phyloP scores from a whole-genome alignment of 2,888 invertebrate genomes.

The Sabatieria punctata region DNA sequence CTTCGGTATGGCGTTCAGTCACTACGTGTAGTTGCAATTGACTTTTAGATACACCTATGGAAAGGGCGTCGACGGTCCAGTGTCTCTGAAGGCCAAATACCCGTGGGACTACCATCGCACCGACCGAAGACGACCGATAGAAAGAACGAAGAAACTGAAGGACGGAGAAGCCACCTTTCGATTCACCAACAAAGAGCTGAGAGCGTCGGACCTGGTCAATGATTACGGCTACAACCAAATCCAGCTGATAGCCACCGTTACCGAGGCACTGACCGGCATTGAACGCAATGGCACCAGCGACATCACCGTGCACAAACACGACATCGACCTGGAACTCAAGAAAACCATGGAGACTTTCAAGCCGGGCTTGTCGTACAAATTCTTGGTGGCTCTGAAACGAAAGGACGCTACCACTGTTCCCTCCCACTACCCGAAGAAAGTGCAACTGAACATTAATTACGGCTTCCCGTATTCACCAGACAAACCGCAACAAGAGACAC shows the following conservation, averaged over 20 bases:
- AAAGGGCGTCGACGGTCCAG: conserved; percentile 43
- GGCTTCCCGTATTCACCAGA: neutral
- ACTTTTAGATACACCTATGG: conserved; percentile 45
- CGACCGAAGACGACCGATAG: neutral
- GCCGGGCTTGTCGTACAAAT: conserved; percentile 63
- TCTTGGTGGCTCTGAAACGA: too few relatives aligned
- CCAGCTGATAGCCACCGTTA: conserved; percentile 67
- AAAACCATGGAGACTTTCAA: conserved; percentile 70
- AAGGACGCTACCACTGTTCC: too few relatives aligned
- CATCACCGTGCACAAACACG: conserved; percentile 56
- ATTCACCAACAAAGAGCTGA: conserved; percentile 4
- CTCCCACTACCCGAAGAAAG: too few relatives aligned
- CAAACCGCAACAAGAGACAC: neutral
- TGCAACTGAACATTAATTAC: neutral
- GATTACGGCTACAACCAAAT: conserved; percentile 65
- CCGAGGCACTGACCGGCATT: conserved; percentile 58
- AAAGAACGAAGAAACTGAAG: neutral
- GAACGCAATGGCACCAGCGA: conserved; percentile 33
- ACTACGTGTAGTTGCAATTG: too few relatives aligned
- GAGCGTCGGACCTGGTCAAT: conserved; percentile 37
- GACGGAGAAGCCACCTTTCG: neutral
- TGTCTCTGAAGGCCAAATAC: conserved; percentile 25
- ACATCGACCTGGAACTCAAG: conserved; percentile 56
- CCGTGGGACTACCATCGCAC: neutral
- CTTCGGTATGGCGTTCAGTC: too few relatives aligned